phyloP scores from a whole-genome alignment of 2,113 vertebrate species.

The Periophthalmus modestus region DNA sequence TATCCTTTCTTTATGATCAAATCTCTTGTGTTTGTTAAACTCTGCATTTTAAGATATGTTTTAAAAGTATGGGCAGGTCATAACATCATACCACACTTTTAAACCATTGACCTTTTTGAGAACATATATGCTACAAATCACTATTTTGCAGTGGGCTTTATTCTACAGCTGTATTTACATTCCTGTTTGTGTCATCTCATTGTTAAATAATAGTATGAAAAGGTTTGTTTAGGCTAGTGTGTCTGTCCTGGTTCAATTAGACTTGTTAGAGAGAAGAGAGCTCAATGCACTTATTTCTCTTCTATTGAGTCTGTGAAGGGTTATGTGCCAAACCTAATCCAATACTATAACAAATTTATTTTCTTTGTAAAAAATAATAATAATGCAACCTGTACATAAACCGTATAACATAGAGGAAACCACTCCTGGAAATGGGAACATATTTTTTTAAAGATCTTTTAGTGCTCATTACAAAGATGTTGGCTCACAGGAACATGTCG shows the following conservation, averaged over 20 bases:
- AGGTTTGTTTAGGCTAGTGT: conserved; percentile 12
- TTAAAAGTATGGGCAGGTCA: too few species aligned
- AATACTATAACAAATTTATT: conserved; percentile 49
- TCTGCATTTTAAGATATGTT: too few species aligned
- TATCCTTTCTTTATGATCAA: neutral
- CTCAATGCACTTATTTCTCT: conserved; percentile 15
- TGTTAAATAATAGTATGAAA: conserved; percentile 16
- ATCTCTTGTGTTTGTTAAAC: neutral
- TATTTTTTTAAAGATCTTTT: conserved; percentile 74
- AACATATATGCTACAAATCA: neutral
- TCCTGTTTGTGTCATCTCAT: conserved; percentile 44
- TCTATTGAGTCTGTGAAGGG: conserved; percentile 29
- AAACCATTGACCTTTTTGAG: too few species aligned
- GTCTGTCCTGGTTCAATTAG: conserved; percentile 15
- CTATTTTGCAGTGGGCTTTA: neutral
- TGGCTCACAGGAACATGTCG: conserved; percentile 10
- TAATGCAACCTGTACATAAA: conserved; percentile 51
- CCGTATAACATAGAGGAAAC: conserved; percentile 57
- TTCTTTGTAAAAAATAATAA: conserved; percentile 45
- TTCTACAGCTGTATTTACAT: conserved; percentile 36
- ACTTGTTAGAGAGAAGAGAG: neutral
- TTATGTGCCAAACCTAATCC: conserved; percentile 67
- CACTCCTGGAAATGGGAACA: conserved; percentile 47
- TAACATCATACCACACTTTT: too few species aligned
- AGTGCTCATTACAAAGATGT: conserved; percentile 34